These are phyloP conservation scores for Leptestheria dahalacensis DNA, from an alignment of 1,140 invertebrate genomes.

Conservation along the genomic window DNA sequence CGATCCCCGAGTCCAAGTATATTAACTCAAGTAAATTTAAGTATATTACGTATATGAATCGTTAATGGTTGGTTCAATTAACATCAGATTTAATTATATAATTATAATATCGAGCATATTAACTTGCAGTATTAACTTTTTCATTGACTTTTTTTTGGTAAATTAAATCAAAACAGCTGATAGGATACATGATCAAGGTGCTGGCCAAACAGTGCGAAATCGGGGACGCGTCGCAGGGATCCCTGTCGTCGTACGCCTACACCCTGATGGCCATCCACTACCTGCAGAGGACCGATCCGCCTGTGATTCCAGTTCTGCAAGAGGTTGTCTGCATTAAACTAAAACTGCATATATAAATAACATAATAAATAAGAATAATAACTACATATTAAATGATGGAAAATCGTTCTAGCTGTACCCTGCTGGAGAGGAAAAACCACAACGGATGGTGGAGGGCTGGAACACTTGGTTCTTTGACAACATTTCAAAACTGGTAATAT, in stretches of 20 bases:
- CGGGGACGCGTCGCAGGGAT: conserved; percentile 43
- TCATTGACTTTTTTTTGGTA: neutral
- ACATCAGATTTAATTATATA: too few relatives aligned
- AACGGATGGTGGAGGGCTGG: conserved; percentile 31
- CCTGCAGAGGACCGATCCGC: conserved; percentile 39
- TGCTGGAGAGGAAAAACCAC: conserved; percentile 9
- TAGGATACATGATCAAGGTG: conserved; percentile 41
- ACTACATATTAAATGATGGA: neutral
- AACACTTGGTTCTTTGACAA: conserved; percentile 35
- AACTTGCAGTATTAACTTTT: neutral
- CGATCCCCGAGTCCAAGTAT: conserved; percentile 35
- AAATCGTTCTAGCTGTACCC: neutral
- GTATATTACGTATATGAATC: too few relatives aligned
- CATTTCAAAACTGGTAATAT: conserved; percentile 11
- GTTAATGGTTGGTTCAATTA: too few relatives aligned
- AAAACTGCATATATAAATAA: too few relatives aligned
- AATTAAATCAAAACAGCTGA: conserved; percentile 19
- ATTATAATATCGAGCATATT: too few relatives aligned
- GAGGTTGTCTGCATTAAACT: conserved; percentile 23
- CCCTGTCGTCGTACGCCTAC: conserved; percentile 47
- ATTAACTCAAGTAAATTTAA: too few relatives aligned
- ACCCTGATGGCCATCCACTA: conserved; percentile 44
- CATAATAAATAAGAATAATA: too few relatives aligned
- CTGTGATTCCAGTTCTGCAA: conserved; percentile 45
- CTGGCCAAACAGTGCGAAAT: conserved; percentile 46